phyloP scores from a whole-genome alignment of 1,140 invertebrate species.

The Drosophila subpulchrella region DNA sequence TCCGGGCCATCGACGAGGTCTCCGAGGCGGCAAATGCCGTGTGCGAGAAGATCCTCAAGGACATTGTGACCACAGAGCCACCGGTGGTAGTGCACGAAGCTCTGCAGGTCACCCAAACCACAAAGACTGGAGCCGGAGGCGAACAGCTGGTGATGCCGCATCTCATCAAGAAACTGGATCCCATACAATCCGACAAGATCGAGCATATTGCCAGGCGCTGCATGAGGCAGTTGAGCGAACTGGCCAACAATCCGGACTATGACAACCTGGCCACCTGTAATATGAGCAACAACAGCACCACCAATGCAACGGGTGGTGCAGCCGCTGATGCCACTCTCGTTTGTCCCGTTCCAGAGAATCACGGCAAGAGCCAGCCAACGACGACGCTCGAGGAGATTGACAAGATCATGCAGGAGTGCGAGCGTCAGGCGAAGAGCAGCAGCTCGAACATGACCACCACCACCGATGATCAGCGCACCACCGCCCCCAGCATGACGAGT shows the following conservation, averaged over 20 bases:
- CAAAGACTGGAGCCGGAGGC: not conserved
- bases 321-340: slow-evolving; percentile 67
- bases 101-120: slow-evolving; percentile 62
- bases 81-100: slow-evolving; percentile 79
- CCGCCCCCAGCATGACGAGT: slow-evolving; percentile 68
- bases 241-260: slow-evolving; percentile 71
- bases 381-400: slow-evolving; percentile 77
- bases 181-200: slow-evolving; percentile 78
- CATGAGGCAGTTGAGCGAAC: slow-evolving; percentile 78
- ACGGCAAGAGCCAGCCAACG: slow-evolving; percentile 22
- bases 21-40: slow-evolving; percentile 81
- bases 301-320: slow-evolving; percentile 16
- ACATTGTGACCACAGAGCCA: slow-evolving; percentile 80
- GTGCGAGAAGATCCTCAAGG: slow-evolving; percentile 80
- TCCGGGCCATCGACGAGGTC: slow-evolving; percentile 79
- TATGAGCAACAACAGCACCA: slow-evolving; percentile 46
- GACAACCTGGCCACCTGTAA: slow-evolving; percentile 78
- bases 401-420: slow-evolving; percentile 83
- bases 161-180: slow-evolving; percentile 82
- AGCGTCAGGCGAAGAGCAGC: slow-evolving; percentile 64
- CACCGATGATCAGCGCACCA: slow-evolving; percentile 68
- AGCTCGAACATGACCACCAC: slow-evolving; percentile 26
- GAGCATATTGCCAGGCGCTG: slow-evolving; percentile 80
- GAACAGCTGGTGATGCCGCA: slow-evolving; percentile 69
- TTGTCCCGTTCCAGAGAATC: slow-evolving; percentile 78